Evolutionary conservation across 2,888 invertebrate species (phyloP), one percentile per base, ranked within the genome.

Genomic region (Diarsia dahlii): DNA sequence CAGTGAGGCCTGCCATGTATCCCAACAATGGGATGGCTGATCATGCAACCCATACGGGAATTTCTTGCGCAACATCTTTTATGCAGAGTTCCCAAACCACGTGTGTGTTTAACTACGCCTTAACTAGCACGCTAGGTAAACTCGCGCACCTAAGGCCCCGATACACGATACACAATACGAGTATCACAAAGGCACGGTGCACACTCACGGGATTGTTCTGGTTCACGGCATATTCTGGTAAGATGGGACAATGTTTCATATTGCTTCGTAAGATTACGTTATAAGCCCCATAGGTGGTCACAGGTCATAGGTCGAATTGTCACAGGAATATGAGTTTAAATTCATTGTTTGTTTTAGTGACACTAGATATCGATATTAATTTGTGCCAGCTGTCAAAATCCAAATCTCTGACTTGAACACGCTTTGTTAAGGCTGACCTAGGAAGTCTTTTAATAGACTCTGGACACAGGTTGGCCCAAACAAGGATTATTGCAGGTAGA

Each of bases 91-190:
- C 34, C 15, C 45, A 68, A 69, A 6, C 0, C n/a, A 28, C 34
- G 20, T 13, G 23, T 15, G 34, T 74, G 66, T 58, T 50, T 76
- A 15, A 28, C 48, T 23, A 34, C 18, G 48, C 76, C 52, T 46
- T 46, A 70, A 23, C 48, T 48, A 48, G 48, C n/a, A 18, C 62
- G 46, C 52, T 65, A 23, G 15, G 45, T 54, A 64, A 23, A 68
- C 58, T 58, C 34, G 28, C 34, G 20, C 58, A 20, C 74, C 34
- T 23, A n/a, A 60, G 82, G 52, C 54, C 23, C 12, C 72, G 58
- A 78, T 82, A 78, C 66, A 77, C 54, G 23, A 71, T 71, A 62
- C 46, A 63, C 79, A 83, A 78, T 83, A 52, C 45, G 34, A 28
- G 60, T 54, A 34, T 28, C 67, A 80, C 70, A 81, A 78, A 83